These are phyloP conservation scores for Neotoxoptera formosana DNA, from an alignment of 1,140 invertebrate genomes.

Conservation along the genomic window DNA sequence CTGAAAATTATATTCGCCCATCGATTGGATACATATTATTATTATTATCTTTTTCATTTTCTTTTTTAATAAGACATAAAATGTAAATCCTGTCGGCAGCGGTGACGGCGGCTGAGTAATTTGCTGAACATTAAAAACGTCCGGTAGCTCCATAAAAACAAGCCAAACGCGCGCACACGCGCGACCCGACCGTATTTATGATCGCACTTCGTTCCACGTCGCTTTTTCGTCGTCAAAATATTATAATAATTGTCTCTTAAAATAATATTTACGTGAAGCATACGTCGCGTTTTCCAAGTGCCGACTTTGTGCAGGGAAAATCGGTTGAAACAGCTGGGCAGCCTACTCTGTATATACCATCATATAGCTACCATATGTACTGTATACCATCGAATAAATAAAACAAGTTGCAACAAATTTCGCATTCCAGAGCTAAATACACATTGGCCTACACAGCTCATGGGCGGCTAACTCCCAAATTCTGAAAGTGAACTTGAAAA, in stretches of 20 bases:
- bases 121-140: conserved; percentile 36
- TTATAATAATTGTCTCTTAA: background rate
- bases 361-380: too few relatives aligned
- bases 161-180: background rate
- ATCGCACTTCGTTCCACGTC: background rate
- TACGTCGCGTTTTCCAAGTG: too few relatives aligned
- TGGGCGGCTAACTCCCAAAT: too few relatives aligned
- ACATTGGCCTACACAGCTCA: too few relatives aligned
- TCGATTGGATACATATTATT: conserved; percentile 29
- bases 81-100: background rate
- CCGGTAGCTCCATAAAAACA: conserved; percentile 47
- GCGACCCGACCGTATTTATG: background rate
- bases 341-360: too few relatives aligned
- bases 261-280: too few relatives aligned
- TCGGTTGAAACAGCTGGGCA: too few relatives aligned
- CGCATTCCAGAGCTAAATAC: too few relatives aligned
- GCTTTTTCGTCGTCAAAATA: background rate
- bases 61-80: conserved; percentile 6
- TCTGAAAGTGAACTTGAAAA: too few relatives aligned
- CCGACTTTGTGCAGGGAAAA: too few relatives aligned
- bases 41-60: background rate
- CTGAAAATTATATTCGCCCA: conserved; percentile 6
- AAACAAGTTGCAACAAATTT: too few relatives aligned
- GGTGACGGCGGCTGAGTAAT: background rate
- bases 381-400: too few relatives aligned